Evolutionary conservation across 2,797 vertebrate species (phyloP).

Genomic region (Sebastes hubbsi): DNA sequence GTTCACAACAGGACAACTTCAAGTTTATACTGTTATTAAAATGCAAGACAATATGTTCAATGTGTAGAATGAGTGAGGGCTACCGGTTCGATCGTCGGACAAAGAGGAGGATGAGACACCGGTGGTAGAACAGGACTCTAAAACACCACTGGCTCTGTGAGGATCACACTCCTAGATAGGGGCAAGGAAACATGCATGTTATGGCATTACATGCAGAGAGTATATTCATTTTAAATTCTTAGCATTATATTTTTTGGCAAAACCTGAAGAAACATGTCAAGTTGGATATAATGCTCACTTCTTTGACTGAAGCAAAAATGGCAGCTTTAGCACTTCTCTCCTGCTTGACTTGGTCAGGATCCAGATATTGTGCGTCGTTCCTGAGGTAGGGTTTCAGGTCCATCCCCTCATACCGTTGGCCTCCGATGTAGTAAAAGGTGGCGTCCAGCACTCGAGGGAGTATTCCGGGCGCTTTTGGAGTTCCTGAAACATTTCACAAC

Average conservation of each 20-base stretch:
- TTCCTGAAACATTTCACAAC: slow-evolving; percentile 71
- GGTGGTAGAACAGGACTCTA: slow-evolving; percentile 30
- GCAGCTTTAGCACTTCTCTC: slow-evolving; percentile 83
- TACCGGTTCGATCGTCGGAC: slow-evolving; percentile 71
- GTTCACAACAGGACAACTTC: no score
- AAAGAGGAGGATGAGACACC: slow-evolving; percentile 52
- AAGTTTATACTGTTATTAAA: neutral
- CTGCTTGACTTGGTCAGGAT: slow-evolving; percentile 83
- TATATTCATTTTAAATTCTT: neutral
- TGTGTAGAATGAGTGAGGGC: neutral
- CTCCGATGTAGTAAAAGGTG: slow-evolving; percentile 82
- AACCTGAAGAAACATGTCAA: neutral
- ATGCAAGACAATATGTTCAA: neutral
- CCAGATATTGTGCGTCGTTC: slow-evolving; percentile 82
- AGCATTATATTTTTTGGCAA: neutral
- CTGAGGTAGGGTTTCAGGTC: slow-evolving; percentile 88
- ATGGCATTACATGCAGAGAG: neutral
- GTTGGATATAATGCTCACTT: slow-evolving; percentile 69
- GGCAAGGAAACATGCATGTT: neutral
- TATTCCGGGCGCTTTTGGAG: slow-evolving; percentile 87
- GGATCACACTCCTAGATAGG: slow-evolving; percentile 70
- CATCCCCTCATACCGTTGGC: slow-evolving; percentile 84
- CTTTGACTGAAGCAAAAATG: slow-evolving; percentile 84
- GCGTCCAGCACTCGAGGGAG: slow-evolving; percentile 86
- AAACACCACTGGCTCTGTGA: slow-evolving; percentile 23